Base-by-base conservation (phyloP, 53 echinoderm and acorn worm genomes). In the Zoroaster sp. region DNA sequence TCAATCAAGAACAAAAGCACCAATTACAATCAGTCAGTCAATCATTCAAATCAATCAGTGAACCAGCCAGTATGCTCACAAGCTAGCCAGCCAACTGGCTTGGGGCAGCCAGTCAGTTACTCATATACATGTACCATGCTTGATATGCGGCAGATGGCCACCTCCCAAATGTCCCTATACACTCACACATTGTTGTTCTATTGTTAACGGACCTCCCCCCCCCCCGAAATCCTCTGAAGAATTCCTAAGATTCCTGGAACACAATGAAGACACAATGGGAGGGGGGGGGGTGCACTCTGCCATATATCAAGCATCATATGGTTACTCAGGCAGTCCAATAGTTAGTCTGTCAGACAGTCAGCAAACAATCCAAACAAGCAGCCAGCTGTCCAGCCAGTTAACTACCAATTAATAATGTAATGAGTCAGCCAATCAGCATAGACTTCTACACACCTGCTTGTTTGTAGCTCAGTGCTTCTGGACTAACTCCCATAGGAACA, bases 401-500 rank as follows among this genome's bases (percentile, higher is more conserved):
- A 35, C 32, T 0, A 12, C 34, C 28, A 52, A 49, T 3, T 51
- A 28, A 31, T 28, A 18, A 18, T 11, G 20, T 11, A 11, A 11
- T 55, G 3, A 55, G 7, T 21, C 59, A 55, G 20, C 4, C 46
- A 46, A 75, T 47, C 4, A 51, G 30, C 13, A 34, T 30, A 21
- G 2, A 14, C 49, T 47, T 88, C 79, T 25, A 45, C 91, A 33
- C 70, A 94, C 95, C 95, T 75, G 93, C 95, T 68, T 89, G 72
- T 53, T 73, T 78, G 69, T 79, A 87, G 83, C 89, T 91, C 63
- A 95, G 35, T 42, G 2, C 15, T 7, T 21, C 42, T 17, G 95
- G 95, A 31, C 91, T 89, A 9, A 93, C 32, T 45, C 95, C 93
- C 95, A 95, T 95, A 7, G 93, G 95, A 55, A 95, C 95, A 68